Conservation (phyloP, 1,140 invertebrate genomes). For the Pseudoatta argentina region DNA sequence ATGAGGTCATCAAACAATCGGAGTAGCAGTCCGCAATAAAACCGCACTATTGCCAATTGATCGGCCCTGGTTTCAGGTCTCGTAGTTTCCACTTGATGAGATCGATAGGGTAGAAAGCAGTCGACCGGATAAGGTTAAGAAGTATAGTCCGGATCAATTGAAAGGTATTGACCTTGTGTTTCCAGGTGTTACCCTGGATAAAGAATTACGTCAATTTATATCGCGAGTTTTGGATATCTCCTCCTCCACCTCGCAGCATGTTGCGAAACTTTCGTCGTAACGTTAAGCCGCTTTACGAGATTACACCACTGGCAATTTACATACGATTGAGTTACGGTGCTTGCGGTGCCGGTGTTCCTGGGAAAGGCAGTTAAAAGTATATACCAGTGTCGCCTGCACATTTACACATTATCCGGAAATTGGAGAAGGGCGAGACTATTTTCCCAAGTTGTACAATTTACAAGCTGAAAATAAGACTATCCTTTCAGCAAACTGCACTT, state of each 20-base stretch:
- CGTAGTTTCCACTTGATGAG: conserved; percentile 76
- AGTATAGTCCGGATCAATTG: conserved; percentile 26
- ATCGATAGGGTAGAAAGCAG: conserved; percentile 71
- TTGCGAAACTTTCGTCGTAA: conserved; percentile 59
- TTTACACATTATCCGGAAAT: conserved; percentile 12
- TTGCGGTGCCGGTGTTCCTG: conserved; percentile 1
- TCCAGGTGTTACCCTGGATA: conserved; percentile 33
- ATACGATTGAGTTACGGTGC: conserved; percentile 59
- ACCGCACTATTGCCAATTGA: conserved; percentile 83
- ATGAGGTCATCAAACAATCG: conserved; percentile 82
- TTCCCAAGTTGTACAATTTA: conserved; percentile 34
- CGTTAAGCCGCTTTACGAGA: conserved; percentile 60
- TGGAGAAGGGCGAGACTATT: neutral
- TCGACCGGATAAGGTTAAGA: conserved; percentile 34
- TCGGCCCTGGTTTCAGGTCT: conserved; percentile 73
- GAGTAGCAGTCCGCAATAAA: conserved; percentile 80
- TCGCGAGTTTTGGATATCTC: neutral
- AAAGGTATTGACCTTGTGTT: conserved; percentile 35
- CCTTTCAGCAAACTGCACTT: neutral
- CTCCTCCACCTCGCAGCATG: neutral
- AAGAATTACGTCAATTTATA: conserved; percentile 62
- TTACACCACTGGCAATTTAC: conserved; percentile 62
- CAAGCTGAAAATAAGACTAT: conserved; percentile 33
- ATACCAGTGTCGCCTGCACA: conserved; percentile 9
- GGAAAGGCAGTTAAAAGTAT: conserved; percentile 53